Conservation (phyloP, 2,888 invertebrate species). For the Rhopalosiphum nymphaeae region DNA sequence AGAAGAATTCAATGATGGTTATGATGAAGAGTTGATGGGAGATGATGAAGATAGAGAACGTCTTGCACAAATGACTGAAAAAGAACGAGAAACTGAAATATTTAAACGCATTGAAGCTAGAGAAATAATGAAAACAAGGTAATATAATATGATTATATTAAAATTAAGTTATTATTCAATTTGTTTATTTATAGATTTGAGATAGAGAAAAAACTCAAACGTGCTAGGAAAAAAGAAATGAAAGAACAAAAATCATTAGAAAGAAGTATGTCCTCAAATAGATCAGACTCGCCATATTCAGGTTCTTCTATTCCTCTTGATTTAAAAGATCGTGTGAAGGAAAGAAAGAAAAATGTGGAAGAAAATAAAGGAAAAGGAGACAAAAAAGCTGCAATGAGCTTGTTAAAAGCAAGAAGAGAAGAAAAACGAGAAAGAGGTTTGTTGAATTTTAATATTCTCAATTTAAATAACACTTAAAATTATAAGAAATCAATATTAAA, state of each 20-base stretch:
- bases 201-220: constrained; percentile 91
- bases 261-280: constrained; percentile 71
- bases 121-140: constrained; percentile 92
- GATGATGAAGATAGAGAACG: constrained; percentile 94
- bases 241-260: constrained; percentile 74
- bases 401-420: constrained; percentile 89
- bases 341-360: constrained; percentile 91
- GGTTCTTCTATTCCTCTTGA: constrained; percentile 71
- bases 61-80: constrained; percentile 93
- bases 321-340: constrained; percentile 84
- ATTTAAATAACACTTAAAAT: neutral
- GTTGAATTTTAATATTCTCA: constrained; percentile 21
- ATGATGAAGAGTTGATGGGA: constrained; percentile 96
- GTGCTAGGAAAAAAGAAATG: constrained; percentile 84
- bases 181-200: constrained; percentile 79
- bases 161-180: constrained; percentile 14
- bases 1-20: constrained; percentile 95
- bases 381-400: constrained; percentile 93
- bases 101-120: constrained; percentile 96
- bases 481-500: neutral
- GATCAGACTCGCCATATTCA: constrained; percentile 73
- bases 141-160: constrained; percentile 30
- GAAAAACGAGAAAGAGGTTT: constrained; percentile 84
- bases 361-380: constrained; percentile 84
- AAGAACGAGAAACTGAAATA: constrained; percentile 96